These are phyloP conservation scores for Alfaro cultratus DNA, from an alignment of 2,797 vertebrate species.

Conservation along the genomic window DNA sequence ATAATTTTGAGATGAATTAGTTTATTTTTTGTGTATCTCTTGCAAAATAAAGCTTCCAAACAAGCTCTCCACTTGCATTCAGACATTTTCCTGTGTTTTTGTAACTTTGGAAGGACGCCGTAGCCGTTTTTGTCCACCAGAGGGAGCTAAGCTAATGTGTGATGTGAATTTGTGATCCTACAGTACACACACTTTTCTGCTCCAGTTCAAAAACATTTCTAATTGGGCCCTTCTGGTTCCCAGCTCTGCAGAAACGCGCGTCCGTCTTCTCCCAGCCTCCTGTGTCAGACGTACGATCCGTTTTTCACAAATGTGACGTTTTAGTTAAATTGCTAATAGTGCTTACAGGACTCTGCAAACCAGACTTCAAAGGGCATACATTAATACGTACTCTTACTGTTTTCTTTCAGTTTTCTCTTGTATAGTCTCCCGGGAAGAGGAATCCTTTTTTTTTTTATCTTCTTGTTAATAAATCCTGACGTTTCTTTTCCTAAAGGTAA, in stretches of 20 bases:
- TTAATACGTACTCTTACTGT: conserved; percentile 77
- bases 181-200: conserved; percentile 41
- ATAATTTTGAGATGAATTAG: neutral
- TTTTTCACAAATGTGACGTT: conserved; percentile 83
- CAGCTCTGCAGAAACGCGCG: conserved; percentile 52
- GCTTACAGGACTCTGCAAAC: conserved; percentile 69
- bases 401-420: conserved; percentile 82
- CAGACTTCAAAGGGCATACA: conserved; percentile 83
- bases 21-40: neutral
- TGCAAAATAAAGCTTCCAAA: neutral
- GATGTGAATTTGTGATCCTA: conserved; percentile 63
- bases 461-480: conserved; percentile 67
- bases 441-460: conserved; percentile 28
- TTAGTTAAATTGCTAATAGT: conserved; percentile 83
- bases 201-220: conserved; percentile 85
- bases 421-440: conserved; percentile 80
- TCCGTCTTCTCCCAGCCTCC: conserved; percentile 57
- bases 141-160: conserved; percentile 94
- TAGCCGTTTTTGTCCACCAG: conserved; percentile 82
- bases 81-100: neutral
- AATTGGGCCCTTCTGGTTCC: conserved; percentile 76
- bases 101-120: neutral
- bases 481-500: conserved; percentile 73
- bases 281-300: conserved; percentile 73
- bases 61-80: neutral